phyloP scores from a whole-genome alignment of 92 coral and sea anemone species.

The Palythoa grandiflora region DNA sequence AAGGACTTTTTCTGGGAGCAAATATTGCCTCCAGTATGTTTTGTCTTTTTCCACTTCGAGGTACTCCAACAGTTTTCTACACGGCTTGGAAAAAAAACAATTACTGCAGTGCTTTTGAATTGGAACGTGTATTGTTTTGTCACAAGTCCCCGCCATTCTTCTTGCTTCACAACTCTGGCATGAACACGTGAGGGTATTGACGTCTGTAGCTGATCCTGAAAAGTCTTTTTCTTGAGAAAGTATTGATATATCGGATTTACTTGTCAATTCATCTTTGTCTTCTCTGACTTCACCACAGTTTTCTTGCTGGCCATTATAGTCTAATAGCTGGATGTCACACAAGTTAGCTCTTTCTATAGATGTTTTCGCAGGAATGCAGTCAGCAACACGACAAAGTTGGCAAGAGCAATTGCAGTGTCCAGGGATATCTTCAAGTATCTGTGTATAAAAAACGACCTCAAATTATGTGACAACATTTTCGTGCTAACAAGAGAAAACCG shows the following conservation, averaged over 20 bases:
- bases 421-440: conserved; percentile 30
- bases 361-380: neutral
- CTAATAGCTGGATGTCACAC: neutral
- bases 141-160: neutral
- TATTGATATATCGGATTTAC: neutral
- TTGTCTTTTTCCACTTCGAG: conserved; percentile 61
- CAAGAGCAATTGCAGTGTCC: neutral
- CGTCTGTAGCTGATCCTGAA: neutral
- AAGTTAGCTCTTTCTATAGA: neutral
- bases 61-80: conserved; percentile 57
- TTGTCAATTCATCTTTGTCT: neutral
- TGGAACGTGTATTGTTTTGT: neutral
- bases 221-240: neutral
- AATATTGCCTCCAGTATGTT: conserved; percentile 64
- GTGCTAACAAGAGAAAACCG: neutral
- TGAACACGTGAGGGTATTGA: neutral
- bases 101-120: neutral
- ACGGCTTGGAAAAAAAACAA: neutral
- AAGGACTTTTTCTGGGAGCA: conserved; percentile 83
- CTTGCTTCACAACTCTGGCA: conserved; percentile 23
- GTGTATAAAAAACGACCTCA: neutral
- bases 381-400: neutral
- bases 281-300: neutral
- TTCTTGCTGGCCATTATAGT: neutral
- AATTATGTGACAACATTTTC: too few relatives aligned